A percentile compares a stretch with the other conserved stretches of the same genome.
Conservation (phyloP, 2,888 invertebrate genomes). For the Rhingia rostrata region DNA sequence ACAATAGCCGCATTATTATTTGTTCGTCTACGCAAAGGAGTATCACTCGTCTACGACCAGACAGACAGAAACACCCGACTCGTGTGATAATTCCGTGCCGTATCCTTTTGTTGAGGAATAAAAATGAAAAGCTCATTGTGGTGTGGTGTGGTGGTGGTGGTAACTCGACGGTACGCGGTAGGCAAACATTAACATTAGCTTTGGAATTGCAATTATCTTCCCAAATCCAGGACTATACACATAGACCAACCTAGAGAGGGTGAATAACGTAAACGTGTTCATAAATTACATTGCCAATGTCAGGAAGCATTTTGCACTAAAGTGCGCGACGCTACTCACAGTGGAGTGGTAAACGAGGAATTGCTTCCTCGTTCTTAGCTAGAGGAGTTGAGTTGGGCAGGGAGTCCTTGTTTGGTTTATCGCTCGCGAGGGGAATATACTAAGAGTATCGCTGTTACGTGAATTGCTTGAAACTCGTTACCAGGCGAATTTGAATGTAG, state of each 20-base stretch:
- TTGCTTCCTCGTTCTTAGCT: conserved; percentile 26
- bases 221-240: conserved; percentile 40
- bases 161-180: neutral
- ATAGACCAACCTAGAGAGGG: neutral
- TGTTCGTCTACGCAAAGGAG: neutral
- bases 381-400: too few species aligned
- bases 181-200: conserved; percentile 30
- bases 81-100: conserved; percentile 61
- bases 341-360: conserved; percentile 26
- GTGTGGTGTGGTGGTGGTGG: neutral
- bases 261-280: conserved; percentile 57
- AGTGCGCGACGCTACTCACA: neutral
- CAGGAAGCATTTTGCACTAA: conserved; percentile 61
- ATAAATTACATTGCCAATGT: conserved; percentile 67
- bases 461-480: conserved; percentile 49
- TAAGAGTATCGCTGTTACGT: conserved; percentile 32
- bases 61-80: conserved; percentile 35
- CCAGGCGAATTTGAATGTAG: conserved; percentile 51
- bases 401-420: conserved; percentile 64
- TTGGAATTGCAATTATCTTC: conserved; percentile 62
- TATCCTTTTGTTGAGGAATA: conserved; percentile 52
- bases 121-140: conserved; percentile 29
- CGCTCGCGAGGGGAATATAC: conserved; percentile 57
- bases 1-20: conserved; percentile 42
- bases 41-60: conserved; percentile 28